These are phyloP conservation scores for Meteorus colon DNA, from an alignment of 2,888 invertebrate species.

Conservation along the genomic window DNA sequence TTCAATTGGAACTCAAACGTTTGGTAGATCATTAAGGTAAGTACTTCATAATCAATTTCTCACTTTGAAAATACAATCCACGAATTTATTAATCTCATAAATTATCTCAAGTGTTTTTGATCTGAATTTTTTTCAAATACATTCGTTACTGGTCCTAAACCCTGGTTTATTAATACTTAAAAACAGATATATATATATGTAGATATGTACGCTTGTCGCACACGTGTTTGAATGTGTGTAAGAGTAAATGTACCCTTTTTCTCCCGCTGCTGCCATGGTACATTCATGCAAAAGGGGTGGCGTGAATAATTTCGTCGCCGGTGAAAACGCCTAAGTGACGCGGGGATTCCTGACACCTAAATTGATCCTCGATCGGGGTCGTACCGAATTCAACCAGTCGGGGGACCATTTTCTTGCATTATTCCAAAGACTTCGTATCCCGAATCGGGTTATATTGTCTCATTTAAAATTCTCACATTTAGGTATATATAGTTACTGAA, in stretches of 20 bases:
- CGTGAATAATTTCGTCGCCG: conserved; percentile 67
- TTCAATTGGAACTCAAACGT: too few relatives aligned
- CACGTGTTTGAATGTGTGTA: not conserved
- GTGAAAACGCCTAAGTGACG: conserved; percentile 73
- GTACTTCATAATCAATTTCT: too few relatives aligned
- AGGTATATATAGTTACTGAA: conserved; percentile 10
- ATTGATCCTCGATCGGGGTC: conserved; percentile 69
- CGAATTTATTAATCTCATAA: too few relatives aligned
- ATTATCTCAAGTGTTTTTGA: too few relatives aligned
- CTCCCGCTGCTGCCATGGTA: conserved; percentile 44
- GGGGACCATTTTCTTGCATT: conserved; percentile 52
- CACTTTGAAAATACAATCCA: too few relatives aligned
- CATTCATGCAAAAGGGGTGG: conserved; percentile 51
- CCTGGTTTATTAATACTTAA: not conserved
- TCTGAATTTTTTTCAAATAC: too few relatives aligned
- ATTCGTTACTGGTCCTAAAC: too few relatives aligned
- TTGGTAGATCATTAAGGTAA: too few relatives aligned
- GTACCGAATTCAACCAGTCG: conserved; percentile 31
- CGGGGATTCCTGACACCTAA: conserved; percentile 69
- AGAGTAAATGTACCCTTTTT: conserved; percentile 34
- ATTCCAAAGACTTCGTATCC: conserved; percentile 47
- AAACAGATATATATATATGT: not conserved
- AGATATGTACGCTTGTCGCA: not conserved
- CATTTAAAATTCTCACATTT: conserved; percentile 44
- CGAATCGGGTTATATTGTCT: conserved; percentile 40